Percentiles rank a stretch among this genome's conserved stretches.
These are phyloP conservation scores for Polypedilum vanderplanki DNA, from an alignment of 1,140 invertebrate genomes.

Conservation along the genomic window DNA sequence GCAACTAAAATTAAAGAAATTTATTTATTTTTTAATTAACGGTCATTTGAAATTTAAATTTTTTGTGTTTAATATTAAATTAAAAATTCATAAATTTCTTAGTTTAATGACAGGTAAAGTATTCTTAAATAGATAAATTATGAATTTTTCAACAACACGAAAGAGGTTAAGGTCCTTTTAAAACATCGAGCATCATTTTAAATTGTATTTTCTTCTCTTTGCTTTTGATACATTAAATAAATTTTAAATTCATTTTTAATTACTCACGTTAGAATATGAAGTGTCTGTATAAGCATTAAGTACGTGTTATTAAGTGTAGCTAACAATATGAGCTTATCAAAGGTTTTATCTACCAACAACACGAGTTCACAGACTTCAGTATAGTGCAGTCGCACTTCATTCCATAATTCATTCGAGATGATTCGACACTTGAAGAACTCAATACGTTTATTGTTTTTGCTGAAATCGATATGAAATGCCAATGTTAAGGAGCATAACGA, in stretches of 20 bases:
- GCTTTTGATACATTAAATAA: too few relatives aligned
- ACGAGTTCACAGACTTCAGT: neutral
- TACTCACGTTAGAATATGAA: neutral
- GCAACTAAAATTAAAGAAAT: neutral
- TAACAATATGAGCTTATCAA: neutral
- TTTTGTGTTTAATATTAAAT: too few relatives aligned
- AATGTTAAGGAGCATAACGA: slow-evolving; percentile 54
- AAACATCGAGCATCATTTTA: too few relatives aligned
- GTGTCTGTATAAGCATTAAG: neutral
- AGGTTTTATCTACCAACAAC: neutral
- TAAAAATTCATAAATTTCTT: too few relatives aligned
- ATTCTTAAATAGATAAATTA: too few relatives aligned
- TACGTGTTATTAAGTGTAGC: neutral
- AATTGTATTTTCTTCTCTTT: too few relatives aligned
- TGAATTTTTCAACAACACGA: too few relatives aligned
- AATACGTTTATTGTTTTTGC: slow-evolving; percentile 47
- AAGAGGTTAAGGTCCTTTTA: too few relatives aligned
- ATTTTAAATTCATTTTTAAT: too few relatives aligned
- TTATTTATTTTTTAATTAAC: neutral
- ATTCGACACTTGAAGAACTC: neutral
- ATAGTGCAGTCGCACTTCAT: neutral
- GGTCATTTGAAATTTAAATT: too few relatives aligned
- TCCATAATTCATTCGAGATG: neutral
- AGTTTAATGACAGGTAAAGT: too few relatives aligned
- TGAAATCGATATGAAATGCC: slow-evolving; percentile 52